Evolutionary conservation across 2,113 vertebrate species (phyloP).

Genomic region (Peucedramus taeniatus): DNA sequence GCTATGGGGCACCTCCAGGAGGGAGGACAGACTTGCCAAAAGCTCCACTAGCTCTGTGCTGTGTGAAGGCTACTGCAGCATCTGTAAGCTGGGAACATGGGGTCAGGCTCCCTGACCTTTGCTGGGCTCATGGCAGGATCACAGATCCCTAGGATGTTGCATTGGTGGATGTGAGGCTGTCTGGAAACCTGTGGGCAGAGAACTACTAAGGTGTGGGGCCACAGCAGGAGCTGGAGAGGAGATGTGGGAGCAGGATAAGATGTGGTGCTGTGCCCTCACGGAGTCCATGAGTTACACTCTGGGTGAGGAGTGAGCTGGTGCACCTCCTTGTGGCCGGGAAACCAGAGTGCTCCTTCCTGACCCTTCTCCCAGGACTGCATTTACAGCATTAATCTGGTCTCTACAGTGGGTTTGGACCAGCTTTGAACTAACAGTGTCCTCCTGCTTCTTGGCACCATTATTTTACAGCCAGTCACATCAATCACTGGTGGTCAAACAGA

Average conservation of each 20-base stretch:
- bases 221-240: background rate
- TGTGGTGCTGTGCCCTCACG: accelerated
- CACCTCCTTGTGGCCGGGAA: background rate
- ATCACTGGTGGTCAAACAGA: background rate
- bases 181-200: background rate
- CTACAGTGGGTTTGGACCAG: background rate
- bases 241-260: background rate
- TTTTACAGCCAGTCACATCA: background rate
- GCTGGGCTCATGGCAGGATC: background rate
- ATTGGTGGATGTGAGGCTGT: background rate
- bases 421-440: background rate
- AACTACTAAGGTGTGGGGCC: background rate
- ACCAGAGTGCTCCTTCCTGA: background rate
- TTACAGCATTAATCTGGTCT: background rate
- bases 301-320: background rate
- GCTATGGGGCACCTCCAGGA: background rate
- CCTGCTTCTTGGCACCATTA: background rate
- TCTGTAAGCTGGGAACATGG: background rate
- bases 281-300: background rate
- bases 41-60: background rate
- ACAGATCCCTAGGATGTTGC: background rate
- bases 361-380: background rate
- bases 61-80: background rate
- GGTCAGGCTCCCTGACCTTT: background rate
- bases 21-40: background rate